A percentile compares a stretch with the other conserved stretches of the same genome.
Evolutionary conservation across 2,888 invertebrate genomes (phyloP).

Genomic region (Atrina japonica): DNA sequence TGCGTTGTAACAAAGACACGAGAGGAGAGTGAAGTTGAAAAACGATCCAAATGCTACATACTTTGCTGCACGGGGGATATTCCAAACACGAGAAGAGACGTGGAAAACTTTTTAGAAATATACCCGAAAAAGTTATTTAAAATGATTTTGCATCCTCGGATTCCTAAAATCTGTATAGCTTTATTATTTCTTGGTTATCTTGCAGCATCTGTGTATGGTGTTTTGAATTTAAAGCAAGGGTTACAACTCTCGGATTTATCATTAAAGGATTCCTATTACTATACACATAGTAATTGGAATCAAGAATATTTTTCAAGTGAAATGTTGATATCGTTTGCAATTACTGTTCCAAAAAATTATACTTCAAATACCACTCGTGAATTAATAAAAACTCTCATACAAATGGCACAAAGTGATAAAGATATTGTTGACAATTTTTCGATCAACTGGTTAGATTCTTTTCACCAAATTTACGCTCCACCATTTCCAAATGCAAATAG

Average conservation of each 20-base stretch:
- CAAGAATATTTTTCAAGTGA: conserved; percentile 44
- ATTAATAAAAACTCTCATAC: conserved; percentile 25
- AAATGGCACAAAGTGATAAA: conserved; percentile 20
- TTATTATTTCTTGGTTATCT: conserved; percentile 63
- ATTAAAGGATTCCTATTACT: conserved; percentile 63
- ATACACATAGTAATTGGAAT: conserved; percentile 46
- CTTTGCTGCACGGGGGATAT: conserved; percentile 77
- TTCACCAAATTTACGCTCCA: conserved; percentile 19
- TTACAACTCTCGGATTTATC: conserved; percentile 65
- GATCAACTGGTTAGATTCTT: conserved; percentile 43
- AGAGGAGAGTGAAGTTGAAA: conserved; percentile 49
- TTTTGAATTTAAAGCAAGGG: conserved; percentile 62
- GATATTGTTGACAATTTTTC: conserved; percentile 31
- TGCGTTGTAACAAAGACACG: conserved; percentile 47
- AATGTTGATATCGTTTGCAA: conserved; percentile 45
- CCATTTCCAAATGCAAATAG: conserved; percentile 21
- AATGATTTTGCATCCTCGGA: conserved; percentile 48
- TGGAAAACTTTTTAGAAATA: conserved; percentile 64
- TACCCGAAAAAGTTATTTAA: conserved; percentile 57
- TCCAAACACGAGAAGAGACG: conserved; percentile 48
- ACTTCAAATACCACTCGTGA: conserved; percentile 13
- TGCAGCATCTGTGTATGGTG: conserved; percentile 65
- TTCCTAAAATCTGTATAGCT: conserved; percentile 51
- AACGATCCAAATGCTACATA: conserved; percentile 36
- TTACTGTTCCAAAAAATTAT: conserved; percentile 35